Evolutionary conservation across 1,140 invertebrate species (phyloP).

Genomic region (Drosophila trapezifrons): DNA sequence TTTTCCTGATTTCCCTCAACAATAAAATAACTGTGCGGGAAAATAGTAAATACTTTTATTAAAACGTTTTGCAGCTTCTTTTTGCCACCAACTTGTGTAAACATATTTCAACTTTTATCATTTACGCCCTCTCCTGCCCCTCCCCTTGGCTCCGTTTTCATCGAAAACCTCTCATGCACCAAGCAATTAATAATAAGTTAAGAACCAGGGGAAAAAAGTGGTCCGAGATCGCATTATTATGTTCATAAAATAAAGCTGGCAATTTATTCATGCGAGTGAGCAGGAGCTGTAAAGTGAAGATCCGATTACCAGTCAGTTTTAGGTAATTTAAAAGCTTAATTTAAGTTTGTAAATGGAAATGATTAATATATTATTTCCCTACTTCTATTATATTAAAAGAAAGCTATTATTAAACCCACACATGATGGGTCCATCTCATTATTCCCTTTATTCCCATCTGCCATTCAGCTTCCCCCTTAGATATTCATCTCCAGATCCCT

Average conservation of each 20-base stretch:
- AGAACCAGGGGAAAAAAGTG: constrained; percentile 24
- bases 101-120: constrained; percentile 69
- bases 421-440: constrained; percentile 16
- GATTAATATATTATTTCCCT: background rate
- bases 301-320: background rate
- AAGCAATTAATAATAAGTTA: constrained; percentile 52
- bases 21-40: constrained; percentile 77
- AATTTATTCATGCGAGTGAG: constrained; percentile 12
- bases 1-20: constrained; percentile 70
- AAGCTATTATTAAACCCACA: no score
- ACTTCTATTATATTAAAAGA: background rate
- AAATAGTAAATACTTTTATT: constrained; percentile 80
- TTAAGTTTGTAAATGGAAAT: background rate
- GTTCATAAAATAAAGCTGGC: background rate
- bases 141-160: background rate
- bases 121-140: constrained; percentile 25
- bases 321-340: background rate
- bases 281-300: background rate
- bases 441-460: background rate
- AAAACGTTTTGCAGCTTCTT: constrained; percentile 73
- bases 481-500: background rate
- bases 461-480: background rate
- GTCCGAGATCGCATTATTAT: constrained; percentile 9
- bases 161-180: constrained; percentile 20
- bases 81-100: constrained; percentile 59